Percentiles rank a stretch among this genome's conserved stretches.
phyloP scores from a whole-genome alignment of 2,797 vertebrate genomes.

The Hypotaenidia philippensis region DNA sequence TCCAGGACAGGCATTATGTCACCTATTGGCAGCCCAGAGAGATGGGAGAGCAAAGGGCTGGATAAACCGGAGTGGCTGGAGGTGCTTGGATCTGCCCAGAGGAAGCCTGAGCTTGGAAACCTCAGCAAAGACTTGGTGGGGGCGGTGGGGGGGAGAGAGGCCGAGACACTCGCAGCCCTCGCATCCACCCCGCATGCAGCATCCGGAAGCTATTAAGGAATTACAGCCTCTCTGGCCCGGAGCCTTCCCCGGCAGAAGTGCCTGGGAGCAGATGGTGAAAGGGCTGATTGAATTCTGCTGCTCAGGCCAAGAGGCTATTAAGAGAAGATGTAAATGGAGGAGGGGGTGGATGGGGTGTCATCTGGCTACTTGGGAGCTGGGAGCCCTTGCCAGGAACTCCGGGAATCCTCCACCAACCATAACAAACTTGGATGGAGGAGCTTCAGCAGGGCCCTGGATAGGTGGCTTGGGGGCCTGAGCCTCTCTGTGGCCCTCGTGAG shows the following conservation, averaged over 20 bases:
- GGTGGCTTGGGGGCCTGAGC: background rate
- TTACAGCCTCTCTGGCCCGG: constrained; percentile 69
- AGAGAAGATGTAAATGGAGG: background rate
- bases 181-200: constrained; percentile 18
- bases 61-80: background rate
- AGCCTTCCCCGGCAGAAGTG: constrained; percentile 55
- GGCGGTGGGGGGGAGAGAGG: background rate
- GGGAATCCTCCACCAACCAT: constrained; percentile 9
- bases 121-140: background rate
- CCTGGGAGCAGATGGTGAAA: constrained; percentile 70
- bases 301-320: constrained; percentile 27
- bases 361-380: background rate
- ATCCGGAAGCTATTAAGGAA: constrained; percentile 80
- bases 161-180: background rate
- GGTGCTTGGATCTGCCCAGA: background rate
- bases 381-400: constrained; percentile 31
- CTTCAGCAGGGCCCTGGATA: background rate
- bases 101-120: constrained; percentile 35
- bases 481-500: background rate
- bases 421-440: background rate
- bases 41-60: background rate
- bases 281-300: constrained; percentile 68
- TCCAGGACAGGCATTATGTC: background rate
- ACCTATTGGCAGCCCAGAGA: background rate
- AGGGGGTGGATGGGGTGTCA: background rate